phyloP scores from a whole-genome alignment of 2,888 invertebrate species.

The Idaea straminata region DNA sequence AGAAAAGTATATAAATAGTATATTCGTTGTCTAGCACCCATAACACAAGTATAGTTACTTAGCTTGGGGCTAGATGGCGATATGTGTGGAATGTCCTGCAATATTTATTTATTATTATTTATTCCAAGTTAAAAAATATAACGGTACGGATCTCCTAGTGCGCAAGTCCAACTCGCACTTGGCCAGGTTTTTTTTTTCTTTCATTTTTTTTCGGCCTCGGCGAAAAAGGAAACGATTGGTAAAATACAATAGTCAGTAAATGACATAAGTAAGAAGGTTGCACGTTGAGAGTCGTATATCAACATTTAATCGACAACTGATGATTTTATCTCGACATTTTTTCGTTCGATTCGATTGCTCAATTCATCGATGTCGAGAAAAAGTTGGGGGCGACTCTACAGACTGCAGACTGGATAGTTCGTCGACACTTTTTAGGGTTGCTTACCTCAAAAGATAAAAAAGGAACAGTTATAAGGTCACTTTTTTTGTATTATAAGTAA shows the following conservation, averaged over 20 bases:
- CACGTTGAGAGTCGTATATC: neutral
- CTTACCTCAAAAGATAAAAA: too few species aligned
- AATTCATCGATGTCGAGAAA: slow-evolving; percentile 33
- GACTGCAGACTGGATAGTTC: neutral
- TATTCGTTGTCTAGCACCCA: too few species aligned
- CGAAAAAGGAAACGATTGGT: neutral
- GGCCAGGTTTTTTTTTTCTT: neutral
- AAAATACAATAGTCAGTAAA: neutral
- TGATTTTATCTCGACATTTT: slow-evolving; percentile 21
- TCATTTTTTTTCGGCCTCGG: neutral
- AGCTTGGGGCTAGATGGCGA: too few species aligned
- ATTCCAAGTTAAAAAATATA: too few species aligned
- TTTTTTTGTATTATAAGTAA: too few species aligned
- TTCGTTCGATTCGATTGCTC: slow-evolving; percentile 27
- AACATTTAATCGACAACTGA: slow-evolving; percentile 1
- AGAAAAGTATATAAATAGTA: too few species aligned
- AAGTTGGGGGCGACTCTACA: slow-evolving; percentile 13
- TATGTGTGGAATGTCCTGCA: too few species aligned
- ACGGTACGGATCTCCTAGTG: too few species aligned
- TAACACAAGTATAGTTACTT: too few species aligned
- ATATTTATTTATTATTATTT: too few species aligned
- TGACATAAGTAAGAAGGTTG: neutral
- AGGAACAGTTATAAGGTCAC: too few species aligned
- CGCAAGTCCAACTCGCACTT: too few species aligned
- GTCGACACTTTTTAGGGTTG: neutral